Evolutionary conservation across 2,797 vertebrate species (phyloP), one percentile per base, ranked within the genome.

Genomic region (Rhynchotus rufescens): DNA sequence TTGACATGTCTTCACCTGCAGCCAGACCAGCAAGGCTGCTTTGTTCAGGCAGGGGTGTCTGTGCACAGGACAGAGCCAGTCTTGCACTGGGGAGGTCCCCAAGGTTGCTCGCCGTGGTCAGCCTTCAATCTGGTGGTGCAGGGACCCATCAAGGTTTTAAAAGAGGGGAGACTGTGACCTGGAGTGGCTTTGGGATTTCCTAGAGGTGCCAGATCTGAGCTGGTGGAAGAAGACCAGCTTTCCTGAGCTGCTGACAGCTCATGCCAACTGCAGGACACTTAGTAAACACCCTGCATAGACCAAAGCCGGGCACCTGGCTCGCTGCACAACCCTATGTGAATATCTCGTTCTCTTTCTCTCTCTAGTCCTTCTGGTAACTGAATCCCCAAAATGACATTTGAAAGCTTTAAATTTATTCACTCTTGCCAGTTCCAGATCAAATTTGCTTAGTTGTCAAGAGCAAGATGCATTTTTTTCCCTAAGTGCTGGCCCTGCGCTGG

Each of bases 381-480:
- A 51, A 61, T 28, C 23, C 17, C 80, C 16, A 7, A 88, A 76
- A 91, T 88, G 91, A 86, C 83, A 82, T 92, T 89, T 92, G 85
- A 81, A 89, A 59, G 49, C 75, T 89, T 93, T 88, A 51, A 4
- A n/a, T 52, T 79, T 80, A 67, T 88, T 84, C 74, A 75, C 22
- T 90, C 79, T 85, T 74, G 73, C 74, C 8, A 32, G 65, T 79
- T 95, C 92, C 84, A 87, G 73, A 83, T 75, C 45, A 80, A 88
- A 95, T 93, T 91, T 92, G 84, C 89, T 94, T 92, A 93, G 71
- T 6, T 86, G 85, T 95, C 74, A 86, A 56, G 23, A 60, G 54
- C 44, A 86, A 91, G 89, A 92, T 79, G 52, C 71, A 14, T 12
- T 40, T 44, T 92, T 92, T 81, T 54, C 87, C 57, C 52, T 81